Evolutionary conservation across 2,113 vertebrate genomes (phyloP).

Genomic region (Brienomyrus brachyistius): DNA sequence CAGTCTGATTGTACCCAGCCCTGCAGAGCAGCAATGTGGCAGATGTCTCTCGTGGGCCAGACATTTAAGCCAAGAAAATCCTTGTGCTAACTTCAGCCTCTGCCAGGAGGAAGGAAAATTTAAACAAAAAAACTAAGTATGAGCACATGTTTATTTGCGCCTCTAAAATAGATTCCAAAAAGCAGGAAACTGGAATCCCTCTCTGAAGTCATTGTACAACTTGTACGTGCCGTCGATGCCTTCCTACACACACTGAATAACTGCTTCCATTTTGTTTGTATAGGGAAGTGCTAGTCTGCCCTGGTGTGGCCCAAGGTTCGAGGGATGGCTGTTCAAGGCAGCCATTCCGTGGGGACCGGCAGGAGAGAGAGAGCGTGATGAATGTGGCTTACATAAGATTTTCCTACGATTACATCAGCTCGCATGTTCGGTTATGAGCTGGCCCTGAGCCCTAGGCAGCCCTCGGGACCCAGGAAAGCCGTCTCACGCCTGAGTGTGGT

Average conservation of each 20-base stretch:
- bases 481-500: neutral
- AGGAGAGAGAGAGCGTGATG: slow-evolving; percentile 15
- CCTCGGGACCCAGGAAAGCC: neutral
- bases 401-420: slow-evolving; percentile 27
- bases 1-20: neutral
- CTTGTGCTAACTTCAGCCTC: neutral
- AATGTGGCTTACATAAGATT: slow-evolving; percentile 26
- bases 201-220: neutral
- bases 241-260: neutral
- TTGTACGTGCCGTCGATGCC: neutral
- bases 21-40: neutral
- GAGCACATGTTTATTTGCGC: neutral
- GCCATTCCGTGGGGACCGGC: neutral
- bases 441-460: neutral
- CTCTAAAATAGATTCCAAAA: neutral
- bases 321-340: neutral
- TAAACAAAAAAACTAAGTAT: neutral
- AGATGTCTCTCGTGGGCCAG: neutral
- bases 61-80: neutral
- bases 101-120: neutral
- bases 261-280: slow-evolving; percentile 12
- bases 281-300: slow-evolving; percentile 2
- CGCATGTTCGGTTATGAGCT: slow-evolving; percentile 15
- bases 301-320: neutral
- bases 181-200: neutral